Evolutionary conservation across 2,797 vertebrate genomes (phyloP).

Genomic region (Poeciliopsis infans): DNA sequence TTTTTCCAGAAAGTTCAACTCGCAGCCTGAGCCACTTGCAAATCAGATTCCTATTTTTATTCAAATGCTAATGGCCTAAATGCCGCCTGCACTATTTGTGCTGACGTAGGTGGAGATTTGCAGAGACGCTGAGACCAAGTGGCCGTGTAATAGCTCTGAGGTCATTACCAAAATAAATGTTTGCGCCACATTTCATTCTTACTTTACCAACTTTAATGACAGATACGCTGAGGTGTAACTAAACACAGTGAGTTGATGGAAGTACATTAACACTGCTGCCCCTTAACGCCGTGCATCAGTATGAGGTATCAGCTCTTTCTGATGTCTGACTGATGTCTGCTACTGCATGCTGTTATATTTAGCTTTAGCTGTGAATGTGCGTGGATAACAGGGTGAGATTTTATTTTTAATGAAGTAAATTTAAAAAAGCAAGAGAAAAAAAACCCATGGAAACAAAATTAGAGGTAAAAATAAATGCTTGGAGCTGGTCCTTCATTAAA

Average conservation of each 20-base stretch:
- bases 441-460: conserved; percentile 12
- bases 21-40: conserved; percentile 3
- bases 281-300: neutral
- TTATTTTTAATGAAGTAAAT: conserved; percentile 7
- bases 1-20: conserved; percentile 7
- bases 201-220: neutral
- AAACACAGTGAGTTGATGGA: conserved; percentile 4
- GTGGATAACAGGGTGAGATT: neutral
- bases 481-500: conserved; percentile 7
- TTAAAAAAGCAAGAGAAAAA: neutral
- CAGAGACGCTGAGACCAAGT: conserved; percentile 13
- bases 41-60: conserved; percentile 16
- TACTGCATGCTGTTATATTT: conserved; percentile 5
- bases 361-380: conserved; percentile 9
- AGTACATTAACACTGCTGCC: neutral
- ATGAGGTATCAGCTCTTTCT: neutral
- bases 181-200: neutral
- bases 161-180: conserved; percentile 30
- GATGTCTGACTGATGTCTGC: neutral
- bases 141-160: conserved; percentile 11
- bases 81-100: conserved; percentile 3
- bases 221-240: conserved; percentile 1
- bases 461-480: conserved; percentile 22
- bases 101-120: conserved; percentile 17
- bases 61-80: conserved; percentile 23